phyloP scores from a whole-genome alignment of 2,888 invertebrate species.

The Pseudococcus viburni region DNA sequence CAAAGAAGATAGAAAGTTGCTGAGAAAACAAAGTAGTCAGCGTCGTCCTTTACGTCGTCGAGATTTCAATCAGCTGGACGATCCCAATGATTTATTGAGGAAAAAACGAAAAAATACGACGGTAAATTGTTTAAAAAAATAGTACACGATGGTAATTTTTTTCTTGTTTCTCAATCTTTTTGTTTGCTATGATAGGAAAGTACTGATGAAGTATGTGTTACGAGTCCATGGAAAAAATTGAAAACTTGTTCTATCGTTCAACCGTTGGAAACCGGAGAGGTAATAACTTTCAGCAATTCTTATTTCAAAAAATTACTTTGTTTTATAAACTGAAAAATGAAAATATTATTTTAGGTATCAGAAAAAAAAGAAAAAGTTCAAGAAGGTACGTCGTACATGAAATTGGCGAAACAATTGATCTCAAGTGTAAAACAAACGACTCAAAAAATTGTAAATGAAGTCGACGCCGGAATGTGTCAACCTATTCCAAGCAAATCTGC shows the following conservation, averaged over 20 bases:
- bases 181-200: constrained; percentile 68
- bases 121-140: background rate
- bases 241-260: constrained; percentile 61
- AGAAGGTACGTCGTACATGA: constrained; percentile 49
- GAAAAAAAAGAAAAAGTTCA: constrained; percentile 49
- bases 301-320: too few relatives aligned
- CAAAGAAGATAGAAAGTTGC: constrained; percentile 50
- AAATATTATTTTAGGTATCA: background rate
- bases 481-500: constrained; percentile 50
- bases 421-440: constrained; percentile 54
- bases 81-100: background rate
- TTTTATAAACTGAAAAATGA: too few relatives aligned
- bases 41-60: constrained; percentile 55
- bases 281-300: background rate
- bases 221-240: constrained; percentile 67
- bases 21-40: constrained; percentile 52
- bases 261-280: background rate
- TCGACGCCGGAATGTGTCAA: constrained; percentile 50
- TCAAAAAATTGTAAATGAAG: constrained; percentile 54
- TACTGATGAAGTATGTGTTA: constrained; percentile 64
- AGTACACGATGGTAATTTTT: background rate
- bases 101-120: constrained; percentile 15
- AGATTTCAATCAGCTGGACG: constrained; percentile 59
- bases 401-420: constrained; percentile 59
- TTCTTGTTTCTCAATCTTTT: background rate